phyloP scores from a whole-genome alignment of 2,113 vertebrate species.

The Columba livia region DNA sequence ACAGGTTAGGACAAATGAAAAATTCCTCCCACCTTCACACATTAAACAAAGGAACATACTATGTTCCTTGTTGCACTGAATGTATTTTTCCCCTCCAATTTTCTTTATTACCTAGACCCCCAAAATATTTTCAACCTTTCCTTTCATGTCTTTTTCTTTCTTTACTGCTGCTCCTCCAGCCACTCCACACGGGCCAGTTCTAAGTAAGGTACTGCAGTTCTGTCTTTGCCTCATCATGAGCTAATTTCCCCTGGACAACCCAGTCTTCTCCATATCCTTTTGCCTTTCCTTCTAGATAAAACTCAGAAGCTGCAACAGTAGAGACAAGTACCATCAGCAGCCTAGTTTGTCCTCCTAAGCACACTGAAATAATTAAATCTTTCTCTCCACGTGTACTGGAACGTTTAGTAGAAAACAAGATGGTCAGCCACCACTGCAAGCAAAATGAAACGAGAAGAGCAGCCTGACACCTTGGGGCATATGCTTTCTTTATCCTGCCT shows the following conservation, averaged over 20 bases:
- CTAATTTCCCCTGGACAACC: neutral
- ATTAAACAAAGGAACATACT: neutral
- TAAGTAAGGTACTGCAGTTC: neutral
- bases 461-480: neutral
- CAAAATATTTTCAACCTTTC: neutral
- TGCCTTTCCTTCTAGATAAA: neutral
- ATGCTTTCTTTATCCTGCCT: neutral
- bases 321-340: neutral
- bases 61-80: accelerated
- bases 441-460: neutral
- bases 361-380: neutral
- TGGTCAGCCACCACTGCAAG: neutral
- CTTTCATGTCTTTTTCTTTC: neutral
- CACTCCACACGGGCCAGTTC: neutral
- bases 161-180: neutral
- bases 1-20: conserved; percentile 9
- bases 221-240: neutral
- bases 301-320: neutral
- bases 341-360: neutral
- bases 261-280: neutral
- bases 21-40: neutral
- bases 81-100: accelerated
- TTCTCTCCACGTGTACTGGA: neutral
- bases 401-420: neutral
- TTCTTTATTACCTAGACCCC: neutral